These are phyloP conservation scores for Parazoanthus swiftii DNA, from an alignment of 92 coral and sea anemone species.

Conservation along the genomic window DNA sequence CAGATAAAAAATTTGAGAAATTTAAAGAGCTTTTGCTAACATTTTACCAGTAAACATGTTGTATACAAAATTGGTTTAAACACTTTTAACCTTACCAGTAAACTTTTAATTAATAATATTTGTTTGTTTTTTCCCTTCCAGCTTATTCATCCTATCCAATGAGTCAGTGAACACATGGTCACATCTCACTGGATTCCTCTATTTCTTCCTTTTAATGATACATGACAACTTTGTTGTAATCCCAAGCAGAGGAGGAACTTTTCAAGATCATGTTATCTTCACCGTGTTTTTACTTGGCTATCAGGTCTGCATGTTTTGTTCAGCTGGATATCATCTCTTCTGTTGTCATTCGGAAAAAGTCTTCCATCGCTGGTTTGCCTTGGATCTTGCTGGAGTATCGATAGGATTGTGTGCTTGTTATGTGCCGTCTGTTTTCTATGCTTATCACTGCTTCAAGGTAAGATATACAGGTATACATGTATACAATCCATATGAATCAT, in stretches of 20 bases:
- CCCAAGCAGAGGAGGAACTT: constrained; percentile 66
- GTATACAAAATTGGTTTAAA: too few relatives aligned
- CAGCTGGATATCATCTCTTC: constrained; percentile 90
- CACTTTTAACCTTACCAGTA: too few relatives aligned
- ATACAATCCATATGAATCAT: neutral
- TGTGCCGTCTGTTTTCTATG: constrained; percentile 92
- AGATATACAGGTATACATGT: constrained; percentile 23
- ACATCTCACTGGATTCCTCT: constrained; percentile 77
- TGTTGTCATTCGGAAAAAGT: constrained; percentile 94
- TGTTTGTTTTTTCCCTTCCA: constrained; percentile 36
- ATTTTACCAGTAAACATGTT: too few relatives aligned
- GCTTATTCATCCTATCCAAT: constrained; percentile 87
- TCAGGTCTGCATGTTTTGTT: constrained; percentile 90
- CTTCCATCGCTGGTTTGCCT: constrained; percentile 87
- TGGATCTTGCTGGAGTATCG: constrained; percentile 97
- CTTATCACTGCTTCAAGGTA: constrained; percentile 87
- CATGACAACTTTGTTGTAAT: constrained; percentile 77
- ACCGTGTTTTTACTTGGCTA: constrained; percentile 73
- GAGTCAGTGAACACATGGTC: constrained; percentile 96
- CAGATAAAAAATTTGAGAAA: too few relatives aligned
- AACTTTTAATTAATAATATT: too few relatives aligned
- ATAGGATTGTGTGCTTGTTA: constrained; percentile 92
- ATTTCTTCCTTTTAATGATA: constrained; percentile 69
- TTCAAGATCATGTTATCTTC: constrained; percentile 85
- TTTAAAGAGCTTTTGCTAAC: too few relatives aligned